A percentile compares a stretch with the other conserved stretches of the same genome.
Conservation (phyloP, 2,888 invertebrate genomes). For the Leptopilina drosophilae region DNA sequence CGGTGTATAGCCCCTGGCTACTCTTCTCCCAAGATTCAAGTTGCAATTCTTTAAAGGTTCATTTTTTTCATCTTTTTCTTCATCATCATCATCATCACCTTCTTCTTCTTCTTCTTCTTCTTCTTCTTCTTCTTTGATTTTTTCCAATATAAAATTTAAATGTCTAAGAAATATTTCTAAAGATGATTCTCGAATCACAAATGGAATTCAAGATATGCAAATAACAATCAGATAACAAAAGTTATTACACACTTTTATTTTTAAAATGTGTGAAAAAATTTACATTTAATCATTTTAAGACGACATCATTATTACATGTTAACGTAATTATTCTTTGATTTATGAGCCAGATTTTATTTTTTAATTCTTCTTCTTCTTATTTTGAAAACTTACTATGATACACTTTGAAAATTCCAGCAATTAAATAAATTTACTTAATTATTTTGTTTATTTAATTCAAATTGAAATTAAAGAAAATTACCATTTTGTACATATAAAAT, state of each 20-base stretch:
- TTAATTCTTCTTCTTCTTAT: no score
- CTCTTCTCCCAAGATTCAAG: constrained; percentile 13
- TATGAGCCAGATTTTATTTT: neutral
- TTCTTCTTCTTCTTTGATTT: no score
- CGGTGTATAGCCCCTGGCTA: constrained; percentile 36
- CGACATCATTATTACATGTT: neutral
- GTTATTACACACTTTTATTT: constrained; percentile 8
- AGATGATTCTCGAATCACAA: neutral
- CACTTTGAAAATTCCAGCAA: no score
- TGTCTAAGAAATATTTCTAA: constrained; percentile 6
- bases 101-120: no score
- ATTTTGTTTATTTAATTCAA: no score
- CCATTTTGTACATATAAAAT: no score
- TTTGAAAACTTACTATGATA: no score
- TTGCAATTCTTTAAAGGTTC: constrained; percentile 5
- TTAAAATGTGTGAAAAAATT: constrained; percentile 3
- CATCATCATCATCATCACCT: no score
- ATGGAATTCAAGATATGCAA: constrained; percentile 12
- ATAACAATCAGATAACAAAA: constrained; percentile 29
- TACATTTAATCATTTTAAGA: constrained; percentile 7
- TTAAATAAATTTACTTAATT: no score
- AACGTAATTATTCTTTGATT: neutral
- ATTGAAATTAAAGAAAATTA: no score
- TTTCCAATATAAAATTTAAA: neutral
- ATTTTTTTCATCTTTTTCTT: neutral